Conservation (phyloP, 2,113 vertebrate genomes). For the Pardalotus punctatus region DNA sequence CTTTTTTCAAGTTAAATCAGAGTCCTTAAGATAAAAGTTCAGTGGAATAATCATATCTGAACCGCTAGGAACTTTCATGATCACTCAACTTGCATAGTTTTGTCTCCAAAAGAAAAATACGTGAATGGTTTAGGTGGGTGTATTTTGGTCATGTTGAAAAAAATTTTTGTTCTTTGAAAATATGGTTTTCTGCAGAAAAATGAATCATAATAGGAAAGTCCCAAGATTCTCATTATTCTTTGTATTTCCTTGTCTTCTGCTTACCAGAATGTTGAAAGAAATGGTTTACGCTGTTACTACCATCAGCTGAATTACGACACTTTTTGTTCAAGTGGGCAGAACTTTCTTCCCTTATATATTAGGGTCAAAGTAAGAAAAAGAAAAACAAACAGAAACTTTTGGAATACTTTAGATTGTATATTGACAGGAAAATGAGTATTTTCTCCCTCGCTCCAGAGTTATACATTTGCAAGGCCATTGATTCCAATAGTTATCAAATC, state of each 20-base stretch:
- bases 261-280: neutral
- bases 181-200: neutral
- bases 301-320: neutral
- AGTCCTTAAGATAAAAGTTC: neutral
- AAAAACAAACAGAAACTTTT: neutral
- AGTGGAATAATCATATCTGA: neutral
- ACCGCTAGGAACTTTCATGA: neutral
- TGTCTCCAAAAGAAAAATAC: neutral
- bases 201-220: neutral
- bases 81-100: neutral
- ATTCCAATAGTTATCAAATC: neutral
- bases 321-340: neutral
- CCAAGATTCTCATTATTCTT: neutral
- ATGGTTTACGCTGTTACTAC: neutral
- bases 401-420: neutral
- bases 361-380: neutral
- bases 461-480: neutral
- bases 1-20: neutral
- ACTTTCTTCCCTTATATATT: neutral
- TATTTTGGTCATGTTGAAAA: neutral
- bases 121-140: neutral
- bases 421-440: neutral
- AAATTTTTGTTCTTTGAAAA: neutral
- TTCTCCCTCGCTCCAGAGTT: neutral
- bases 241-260: neutral